Conservation (phyloP, 2,113 vertebrate genomes). For the Corythaixoides concolor region DNA sequence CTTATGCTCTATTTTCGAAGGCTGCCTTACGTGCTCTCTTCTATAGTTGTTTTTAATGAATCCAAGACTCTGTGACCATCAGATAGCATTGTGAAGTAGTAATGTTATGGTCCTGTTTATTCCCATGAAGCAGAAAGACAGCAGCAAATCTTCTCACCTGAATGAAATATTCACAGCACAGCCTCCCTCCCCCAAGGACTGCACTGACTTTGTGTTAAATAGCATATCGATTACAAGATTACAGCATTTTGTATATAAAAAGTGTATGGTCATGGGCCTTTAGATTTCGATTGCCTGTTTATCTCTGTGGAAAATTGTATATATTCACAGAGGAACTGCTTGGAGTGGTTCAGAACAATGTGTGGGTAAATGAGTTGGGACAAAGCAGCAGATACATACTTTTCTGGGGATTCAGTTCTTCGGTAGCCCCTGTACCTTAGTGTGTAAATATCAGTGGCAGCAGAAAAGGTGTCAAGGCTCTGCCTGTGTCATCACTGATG, state of each 20-base stretch:
- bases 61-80: not conserved
- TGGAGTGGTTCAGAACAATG: not conserved
- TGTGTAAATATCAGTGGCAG: rapidly evolving
- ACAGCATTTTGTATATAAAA: slow-evolving; percentile 1
- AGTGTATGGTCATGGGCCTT: slow-evolving; percentile 6
- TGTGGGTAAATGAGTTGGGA: not conserved
- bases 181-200: not conserved
- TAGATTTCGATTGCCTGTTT: slow-evolving; percentile 39
- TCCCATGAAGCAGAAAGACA: not conserved
- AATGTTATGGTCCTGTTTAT: not conserved
- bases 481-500: not conserved
- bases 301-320: slow-evolving; percentile 18
- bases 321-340: not conserved
- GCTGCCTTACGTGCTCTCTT: not conserved
- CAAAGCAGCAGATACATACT: not conserved
- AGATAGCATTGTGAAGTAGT: not conserved
- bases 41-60: not conserved
- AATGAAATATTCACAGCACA: not conserved
- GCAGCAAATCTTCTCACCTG: not conserved
- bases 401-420: not conserved
- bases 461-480: not conserved
- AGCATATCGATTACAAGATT: slow-evolving; percentile 64
- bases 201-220: slow-evolving; percentile 8
- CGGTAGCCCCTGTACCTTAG: not conserved
- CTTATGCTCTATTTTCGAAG: not conserved